Evolutionary conservation across 2,113 vertebrate species (phyloP), one percentile per base, ranked within the genome.

Genomic region (Leucopsar rothschildi): DNA sequence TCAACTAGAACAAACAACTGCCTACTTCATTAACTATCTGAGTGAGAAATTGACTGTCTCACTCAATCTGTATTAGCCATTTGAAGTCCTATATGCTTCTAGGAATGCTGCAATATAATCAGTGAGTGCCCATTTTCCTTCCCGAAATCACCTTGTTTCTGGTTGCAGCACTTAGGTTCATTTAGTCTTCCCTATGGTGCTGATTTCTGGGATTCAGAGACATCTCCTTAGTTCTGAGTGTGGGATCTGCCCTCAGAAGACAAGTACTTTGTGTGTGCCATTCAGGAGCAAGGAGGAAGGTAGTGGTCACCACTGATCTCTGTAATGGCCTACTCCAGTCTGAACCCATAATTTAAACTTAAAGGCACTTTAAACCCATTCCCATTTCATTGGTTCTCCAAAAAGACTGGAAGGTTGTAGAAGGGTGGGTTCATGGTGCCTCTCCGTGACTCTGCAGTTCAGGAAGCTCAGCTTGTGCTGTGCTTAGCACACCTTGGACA

Each of bases 251-350:
- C 10, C 49, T 71, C 24, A 73, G 64, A 77, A 87, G 35, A 6
- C 10, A 27, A 7, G 6, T n/a, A n/a, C 9, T 68, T 78, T 57
- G 22, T 44, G 15, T 0, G 0, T 40, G 45, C 31, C 1, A 0
- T 63, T 72, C 16, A 37, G 15, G 61, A 76, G 20, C 37, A 20
- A 78, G 17, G 1, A 3, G 15, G 4, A 11, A 60, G 31, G 13
- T 47, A 76, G 31, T 1, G 1, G 6, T 53, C n/a, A 17, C 13
- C n/a, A 35, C 12, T 28, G 45, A 19, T 28, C 23, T 35, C 63
- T 65, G 15, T 40, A 27, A 14, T 49, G 50, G 25, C 40, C 40
- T 29, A 22, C 8, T 49, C 25, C 50, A 31, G 35, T 35, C 20
- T 50, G 40, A 82, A 39, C 10, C 6, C 20, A 21, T 6, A 71